phyloP scores from a whole-genome alignment of 2,888 invertebrate species.

The Athalia rosae region DNA sequence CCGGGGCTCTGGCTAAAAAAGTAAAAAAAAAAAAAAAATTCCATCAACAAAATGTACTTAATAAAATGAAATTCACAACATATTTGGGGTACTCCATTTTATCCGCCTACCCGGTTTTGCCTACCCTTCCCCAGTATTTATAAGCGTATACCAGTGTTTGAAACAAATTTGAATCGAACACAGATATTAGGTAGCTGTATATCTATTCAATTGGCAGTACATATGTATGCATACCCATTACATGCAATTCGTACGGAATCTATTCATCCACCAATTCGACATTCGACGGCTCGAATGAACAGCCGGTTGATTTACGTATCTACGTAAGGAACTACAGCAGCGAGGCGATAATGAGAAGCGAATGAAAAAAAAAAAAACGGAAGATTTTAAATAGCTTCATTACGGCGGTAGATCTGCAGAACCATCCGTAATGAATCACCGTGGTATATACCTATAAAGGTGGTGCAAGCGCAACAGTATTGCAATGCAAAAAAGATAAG shows the following conservation, averaged over 20 bases:
- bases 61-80: too few species aligned
- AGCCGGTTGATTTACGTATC: neutral
- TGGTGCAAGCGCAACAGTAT: conserved; percentile 19
- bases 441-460: neutral
- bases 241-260: conserved; percentile 16
- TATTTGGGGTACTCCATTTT: too few species aligned
- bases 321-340: neutral
- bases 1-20: too few species aligned
- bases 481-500: conserved; percentile 19
- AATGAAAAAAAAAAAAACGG: neutral
- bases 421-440: conserved; percentile 15
- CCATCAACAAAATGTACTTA: too few species aligned
- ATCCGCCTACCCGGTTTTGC: too few species aligned
- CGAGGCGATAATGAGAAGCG: neutral
- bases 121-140: neutral
- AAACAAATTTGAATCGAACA: conserved; percentile 15
- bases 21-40: too few species aligned
- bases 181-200: neutral
- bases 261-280: neutral
- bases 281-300: conserved; percentile 6
- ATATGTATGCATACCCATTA: neutral
- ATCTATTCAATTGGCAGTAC: conserved; percentile 5
- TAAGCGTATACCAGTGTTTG: neutral
- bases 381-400: conserved; percentile 34
- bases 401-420: conserved; percentile 9